Evolutionary conservation across 2,797 vertebrate species (phyloP).

Genomic region (Molossus molossus): DNA sequence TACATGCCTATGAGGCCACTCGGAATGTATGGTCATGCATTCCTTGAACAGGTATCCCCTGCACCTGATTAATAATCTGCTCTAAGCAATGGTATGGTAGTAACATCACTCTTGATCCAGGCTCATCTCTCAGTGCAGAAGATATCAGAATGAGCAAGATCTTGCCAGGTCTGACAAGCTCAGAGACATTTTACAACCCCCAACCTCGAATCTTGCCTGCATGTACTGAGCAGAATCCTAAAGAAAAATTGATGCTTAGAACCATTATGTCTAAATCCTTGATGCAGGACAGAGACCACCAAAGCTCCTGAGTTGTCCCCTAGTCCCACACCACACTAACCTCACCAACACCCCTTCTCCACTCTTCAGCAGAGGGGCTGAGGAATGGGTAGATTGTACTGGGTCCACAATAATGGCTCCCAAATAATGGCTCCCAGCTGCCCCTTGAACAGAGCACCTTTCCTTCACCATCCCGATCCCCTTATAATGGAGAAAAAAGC

Average conservation of each 20-base stretch:
- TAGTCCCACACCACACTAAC: not conserved
- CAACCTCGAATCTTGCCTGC: not conserved
- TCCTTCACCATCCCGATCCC: not conserved
- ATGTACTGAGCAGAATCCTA: not conserved
- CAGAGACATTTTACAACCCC: not conserved
- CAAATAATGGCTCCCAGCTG: not conserved
- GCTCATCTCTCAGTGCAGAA: not conserved
- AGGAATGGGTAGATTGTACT: not conserved
- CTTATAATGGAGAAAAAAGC: not conserved
- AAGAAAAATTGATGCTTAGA: not conserved
- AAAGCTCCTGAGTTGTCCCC: not conserved
- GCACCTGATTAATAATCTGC: not conserved
- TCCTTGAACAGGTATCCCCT: not conserved
- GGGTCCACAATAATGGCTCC: accelerated
- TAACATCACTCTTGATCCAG: not conserved
- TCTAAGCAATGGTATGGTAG: not conserved
- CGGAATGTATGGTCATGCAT: not conserved
- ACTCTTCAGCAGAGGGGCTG: not conserved
- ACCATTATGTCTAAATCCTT: not conserved
- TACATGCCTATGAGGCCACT: not conserved
- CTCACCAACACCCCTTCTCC: not conserved
- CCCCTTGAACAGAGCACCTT: not conserved
- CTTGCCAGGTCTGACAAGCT: not conserved
- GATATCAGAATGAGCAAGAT: not conserved
- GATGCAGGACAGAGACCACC: not conserved